A percentile compares a stretch with the other conserved stretches of the same genome.
Conservation (phyloP, 2,888 invertebrate genomes). For the Heliconius sara region DNA sequence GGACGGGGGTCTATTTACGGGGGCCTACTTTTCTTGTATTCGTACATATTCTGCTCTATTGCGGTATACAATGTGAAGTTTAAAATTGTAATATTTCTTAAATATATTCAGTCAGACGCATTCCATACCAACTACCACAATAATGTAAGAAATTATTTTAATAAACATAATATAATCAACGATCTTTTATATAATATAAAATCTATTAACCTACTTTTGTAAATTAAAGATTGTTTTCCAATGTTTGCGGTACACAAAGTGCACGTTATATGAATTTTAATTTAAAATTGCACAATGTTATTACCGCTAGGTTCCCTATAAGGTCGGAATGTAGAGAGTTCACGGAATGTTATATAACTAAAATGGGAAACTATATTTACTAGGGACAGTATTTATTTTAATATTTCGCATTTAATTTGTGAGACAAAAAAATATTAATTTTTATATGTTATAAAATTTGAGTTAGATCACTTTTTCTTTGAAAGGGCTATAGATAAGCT, state of each 20-base stretch:
- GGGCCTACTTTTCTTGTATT: no score
- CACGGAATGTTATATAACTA: background rate
- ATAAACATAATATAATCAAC: background rate
- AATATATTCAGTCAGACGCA: background rate
- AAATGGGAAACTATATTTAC: background rate
- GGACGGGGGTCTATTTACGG: background rate
- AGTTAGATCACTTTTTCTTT: no score
- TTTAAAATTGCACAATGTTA: conserved; percentile 18
- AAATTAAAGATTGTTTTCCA: conserved; percentile 1
- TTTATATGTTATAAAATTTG: no score
- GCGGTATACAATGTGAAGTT: no score
- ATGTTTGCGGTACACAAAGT: background rate
- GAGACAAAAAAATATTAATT: background rate
- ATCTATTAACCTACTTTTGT: conserved; percentile 21
- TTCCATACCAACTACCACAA: background rate
- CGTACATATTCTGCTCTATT: no score
- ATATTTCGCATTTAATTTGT: background rate
- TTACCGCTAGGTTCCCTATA: conserved; percentile 12
- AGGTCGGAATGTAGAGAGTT: conserved; percentile 24
- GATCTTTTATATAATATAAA: background rate
- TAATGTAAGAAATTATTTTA: background rate
- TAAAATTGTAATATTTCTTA: no score
- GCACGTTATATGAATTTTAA: conserved; percentile 23
- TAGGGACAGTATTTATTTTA: background rate
- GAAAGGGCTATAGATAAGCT: background rate